Conservation (phyloP, 2,888 invertebrate species). For the Lathronympha strigana region DNA sequence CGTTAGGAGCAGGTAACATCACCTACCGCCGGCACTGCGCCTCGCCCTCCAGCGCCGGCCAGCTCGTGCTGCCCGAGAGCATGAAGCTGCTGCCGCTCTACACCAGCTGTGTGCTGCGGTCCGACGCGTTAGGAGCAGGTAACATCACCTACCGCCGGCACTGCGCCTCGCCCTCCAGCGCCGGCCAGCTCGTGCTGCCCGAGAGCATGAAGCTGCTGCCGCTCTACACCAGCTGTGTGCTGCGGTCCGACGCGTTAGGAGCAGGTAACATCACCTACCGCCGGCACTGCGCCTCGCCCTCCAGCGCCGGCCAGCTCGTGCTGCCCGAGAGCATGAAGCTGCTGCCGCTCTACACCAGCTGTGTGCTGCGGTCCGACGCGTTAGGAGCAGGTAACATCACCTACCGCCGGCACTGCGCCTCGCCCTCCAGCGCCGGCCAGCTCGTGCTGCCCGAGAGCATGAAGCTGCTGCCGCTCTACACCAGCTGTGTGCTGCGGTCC, state of each 20-base stretch:
- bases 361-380: constrained; percentile 96
- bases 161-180: constrained; percentile 97
- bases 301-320: constrained; percentile 98
- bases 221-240: constrained; percentile 95
- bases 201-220: constrained; percentile 99
- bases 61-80: constrained; percentile 99
- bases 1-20: constrained; percentile 91
- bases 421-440: constrained; percentile 97
- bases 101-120: constrained; percentile 95
- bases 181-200: constrained; percentile 98
- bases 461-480: constrained; percentile 97
- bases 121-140: constrained; percentile 97
- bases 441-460: constrained; percentile 99
- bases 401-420: constrained; percentile 98
- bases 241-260: constrained; percentile 96
- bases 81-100: constrained; percentile 99
- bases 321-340: constrained; percentile 99
- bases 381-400: constrained; percentile 92
- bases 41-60: constrained; percentile 96
- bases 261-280: constrained; percentile 94
- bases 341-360: constrained; percentile 97
- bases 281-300: constrained; percentile 97
- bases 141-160: constrained; percentile 93
- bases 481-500: constrained; percentile 95
- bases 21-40: constrained; percentile 98